Percentiles rank a stretch among this genome's conserved stretches.
Evolutionary conservation across 2,797 vertebrate genomes (phyloP).

Genomic region (Sylvia borin): DNA sequence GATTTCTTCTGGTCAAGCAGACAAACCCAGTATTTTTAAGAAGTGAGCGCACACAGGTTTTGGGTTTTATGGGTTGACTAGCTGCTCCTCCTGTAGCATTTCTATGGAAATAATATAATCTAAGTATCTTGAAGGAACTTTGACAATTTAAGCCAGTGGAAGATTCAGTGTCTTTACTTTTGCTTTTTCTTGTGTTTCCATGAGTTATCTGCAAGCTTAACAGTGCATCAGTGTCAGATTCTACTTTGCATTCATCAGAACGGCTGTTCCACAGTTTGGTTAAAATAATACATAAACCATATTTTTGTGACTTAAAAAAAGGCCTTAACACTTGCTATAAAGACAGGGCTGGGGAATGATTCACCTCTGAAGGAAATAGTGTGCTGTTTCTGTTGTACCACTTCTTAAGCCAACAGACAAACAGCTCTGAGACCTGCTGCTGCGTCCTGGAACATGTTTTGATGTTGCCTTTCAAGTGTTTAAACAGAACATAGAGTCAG

Average conservation of each 20-base stretch:
- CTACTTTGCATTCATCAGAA: background rate
- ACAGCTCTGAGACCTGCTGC: background rate
- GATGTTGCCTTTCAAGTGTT: background rate
- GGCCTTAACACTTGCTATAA: background rate
- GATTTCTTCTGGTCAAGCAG: background rate
- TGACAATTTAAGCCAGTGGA: background rate
- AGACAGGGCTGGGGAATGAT: background rate
- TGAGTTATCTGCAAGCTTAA: background rate
- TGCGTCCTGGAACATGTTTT: background rate
- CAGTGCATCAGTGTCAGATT: background rate
- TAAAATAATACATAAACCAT: background rate
- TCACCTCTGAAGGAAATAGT: background rate
- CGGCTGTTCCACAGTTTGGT: background rate
- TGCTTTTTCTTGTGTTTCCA: background rate
- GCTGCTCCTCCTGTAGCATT: background rate
- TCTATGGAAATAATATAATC: background rate
- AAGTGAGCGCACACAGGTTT: accelerated
- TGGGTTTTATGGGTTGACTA: background rate
- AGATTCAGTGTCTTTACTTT: background rate
- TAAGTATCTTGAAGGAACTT: background rate
- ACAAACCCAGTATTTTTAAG: background rate
- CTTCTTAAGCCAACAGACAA: background rate
- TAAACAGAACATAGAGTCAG: background rate
- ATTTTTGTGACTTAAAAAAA: background rate
- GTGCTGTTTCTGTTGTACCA: background rate